Evolutionary conservation across 2,888 invertebrate genomes (phyloP).

Genomic region (Amphipyra tragopoginis): DNA sequence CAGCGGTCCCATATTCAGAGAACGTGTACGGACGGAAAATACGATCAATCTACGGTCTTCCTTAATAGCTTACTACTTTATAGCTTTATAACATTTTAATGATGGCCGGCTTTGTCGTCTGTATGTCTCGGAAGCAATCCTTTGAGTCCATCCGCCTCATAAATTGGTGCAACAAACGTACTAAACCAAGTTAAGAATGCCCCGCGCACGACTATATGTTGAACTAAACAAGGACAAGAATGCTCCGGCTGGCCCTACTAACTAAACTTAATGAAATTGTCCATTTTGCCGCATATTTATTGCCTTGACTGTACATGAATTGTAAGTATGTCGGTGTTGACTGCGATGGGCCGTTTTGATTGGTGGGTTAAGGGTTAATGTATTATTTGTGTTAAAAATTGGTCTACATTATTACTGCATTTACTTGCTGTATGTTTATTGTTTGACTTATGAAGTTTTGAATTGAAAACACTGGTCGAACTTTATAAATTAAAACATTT

Average conservation of each 20-base stretch:
- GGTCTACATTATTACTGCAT: no score
- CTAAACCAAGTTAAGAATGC: slow-evolving; percentile 63
- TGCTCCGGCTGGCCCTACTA: slow-evolving; percentile 47
- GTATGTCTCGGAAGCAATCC: slow-evolving; percentile 61
- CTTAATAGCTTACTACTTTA: no score
- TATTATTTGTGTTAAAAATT: no score
- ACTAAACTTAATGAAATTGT: slow-evolving; percentile 64
- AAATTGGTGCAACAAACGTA: slow-evolving; percentile 65
- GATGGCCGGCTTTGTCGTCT: slow-evolving; percentile 11
- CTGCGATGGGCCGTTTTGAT: slow-evolving; percentile 21
- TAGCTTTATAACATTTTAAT: background rate
- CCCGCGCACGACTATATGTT: slow-evolving; percentile 38
- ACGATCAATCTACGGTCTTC: no score
- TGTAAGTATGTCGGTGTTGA: slow-evolving; percentile 3
- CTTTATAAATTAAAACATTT: no score
- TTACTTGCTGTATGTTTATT: no score
- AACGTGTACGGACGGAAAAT: no score
- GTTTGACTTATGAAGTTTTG: no score
- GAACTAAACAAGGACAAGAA: slow-evolving; percentile 46
- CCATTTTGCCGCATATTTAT: slow-evolving; percentile 53
- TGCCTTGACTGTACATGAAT: slow-evolving; percentile 20
- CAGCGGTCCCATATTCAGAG: no score
- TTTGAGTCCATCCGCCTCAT: slow-evolving; percentile 63
- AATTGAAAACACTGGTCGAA: no score
- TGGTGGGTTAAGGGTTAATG: background rate